Evolutionary conservation across 2,888 invertebrate species (phyloP), one percentile per base, ranked within the genome.

Genomic region (Ligdia adustata): DNA sequence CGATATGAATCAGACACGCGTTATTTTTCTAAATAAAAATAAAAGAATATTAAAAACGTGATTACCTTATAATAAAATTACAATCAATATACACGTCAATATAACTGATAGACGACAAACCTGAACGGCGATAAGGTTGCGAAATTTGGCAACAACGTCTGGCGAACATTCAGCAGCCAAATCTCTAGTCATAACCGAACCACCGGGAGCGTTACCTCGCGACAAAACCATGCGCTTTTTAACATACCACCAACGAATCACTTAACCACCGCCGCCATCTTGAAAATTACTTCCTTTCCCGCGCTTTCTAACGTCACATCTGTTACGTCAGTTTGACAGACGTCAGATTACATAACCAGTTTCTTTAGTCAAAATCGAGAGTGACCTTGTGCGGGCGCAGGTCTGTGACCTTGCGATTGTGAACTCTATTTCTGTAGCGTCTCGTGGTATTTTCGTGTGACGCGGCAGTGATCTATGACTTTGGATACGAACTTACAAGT

Each of bases 61-160:
- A n/a, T n/a, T n/a, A n/a, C n/a, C n/a, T n/a, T n/a, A n/a, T n/a
- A n/a, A n/a, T n/a, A n/a, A n/a, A n/a, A n/a, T n/a, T n/a, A n/a
- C n/a, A n/a, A n/a, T n/a, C n/a, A n/a, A n/a, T n/a, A n/a, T n/a
- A n/a, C n/a, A n/a, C n/a, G 29, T 20, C 39, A 27, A 29, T 29
- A 29, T 28, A 18, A n/a, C 29, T 29, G 13, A 39, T 18, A 9
- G 13, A 39, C 18, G 13, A 7, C 29, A 29, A 29, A 7, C n/a
- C 47, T 43, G 58, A 48, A 40, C 51, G 50, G 16, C 41, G 29
- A 42, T 29, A 47, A 37, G 57, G 73, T 85, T 85, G 82, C 72
- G 84, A 78, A 84, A 87, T 79, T 87, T 87, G 87, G 87, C 87
- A 87, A 60, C 66, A 62, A 44, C 55, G 64, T 70, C 76, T 83